Percentiles rank a stretch among this genome's conserved stretches.
Evolutionary conservation across 2,888 invertebrate species (phyloP).

Genomic region (Drosophila parthenogenetica): DNA sequence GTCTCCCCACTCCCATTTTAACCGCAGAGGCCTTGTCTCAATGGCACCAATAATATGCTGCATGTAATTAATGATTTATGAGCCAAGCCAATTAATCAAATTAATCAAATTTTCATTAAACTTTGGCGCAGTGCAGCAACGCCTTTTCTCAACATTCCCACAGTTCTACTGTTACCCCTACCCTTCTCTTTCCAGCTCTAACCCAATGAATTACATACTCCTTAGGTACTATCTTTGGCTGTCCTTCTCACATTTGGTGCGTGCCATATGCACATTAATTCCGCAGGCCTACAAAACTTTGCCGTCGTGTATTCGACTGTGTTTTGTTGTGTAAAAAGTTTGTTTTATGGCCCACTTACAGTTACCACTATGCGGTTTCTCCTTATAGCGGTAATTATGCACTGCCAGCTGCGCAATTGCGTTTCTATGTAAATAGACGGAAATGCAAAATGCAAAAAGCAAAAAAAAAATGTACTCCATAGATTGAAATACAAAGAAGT

Average conservation of each 20-base stretch:
- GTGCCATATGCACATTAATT: conserved; percentile 77
- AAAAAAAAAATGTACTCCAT: conserved; percentile 8
- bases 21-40: conserved; percentile 19
- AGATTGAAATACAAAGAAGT: conserved; percentile 15
- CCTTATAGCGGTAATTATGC: conserved; percentile 68
- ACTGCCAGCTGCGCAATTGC: conserved; percentile 62
- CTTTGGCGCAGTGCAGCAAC: conserved; percentile 75
- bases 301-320: conserved; percentile 12
- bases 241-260: conserved; percentile 56
- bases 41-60: conserved; percentile 70
- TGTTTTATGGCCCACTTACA: conserved; percentile 74
- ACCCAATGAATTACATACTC: conserved; percentile 7
- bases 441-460: conserved; percentile 39
- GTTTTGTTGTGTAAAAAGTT: conserved; percentile 60
- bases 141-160: conserved; percentile 34
- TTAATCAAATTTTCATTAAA: conserved; percentile 78
- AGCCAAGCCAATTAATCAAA: conserved; percentile 81
- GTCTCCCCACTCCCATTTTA: not conserved
- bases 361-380: conserved; percentile 66
- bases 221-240: conserved; percentile 11
- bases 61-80: conserved; percentile 81
- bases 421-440: conserved; percentile 50
- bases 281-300: conserved; percentile 59
- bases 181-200: not conserved
- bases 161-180: too few relatives aligned